Conservation (phyloP, 1,140 invertebrate species). For the Dendrolimus punctatus region DNA sequence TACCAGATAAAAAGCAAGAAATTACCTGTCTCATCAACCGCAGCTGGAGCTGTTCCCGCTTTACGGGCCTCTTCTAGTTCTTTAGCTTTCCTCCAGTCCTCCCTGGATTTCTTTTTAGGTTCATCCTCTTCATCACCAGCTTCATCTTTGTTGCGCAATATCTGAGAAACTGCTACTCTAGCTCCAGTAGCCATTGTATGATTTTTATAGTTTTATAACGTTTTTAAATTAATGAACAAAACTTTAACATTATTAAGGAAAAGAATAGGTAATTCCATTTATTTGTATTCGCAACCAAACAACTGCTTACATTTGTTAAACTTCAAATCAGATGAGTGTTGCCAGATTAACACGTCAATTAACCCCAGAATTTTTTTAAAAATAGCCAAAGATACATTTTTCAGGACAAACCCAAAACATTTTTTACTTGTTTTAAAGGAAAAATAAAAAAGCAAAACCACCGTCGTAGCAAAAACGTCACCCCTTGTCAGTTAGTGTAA, state of each 20-base stretch:
- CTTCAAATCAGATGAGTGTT: too few species aligned
- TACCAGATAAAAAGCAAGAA: neutral
- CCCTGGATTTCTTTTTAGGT: slow-evolving; percentile 91
- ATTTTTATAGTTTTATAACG: slow-evolving; percentile 5
- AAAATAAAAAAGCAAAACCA: too few species aligned
- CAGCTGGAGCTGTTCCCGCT: slow-evolving; percentile 97
- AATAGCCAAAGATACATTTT: too few species aligned
- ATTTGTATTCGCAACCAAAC: too few species aligned
- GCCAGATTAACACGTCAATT: too few species aligned
- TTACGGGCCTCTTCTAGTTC: slow-evolving; percentile 99
- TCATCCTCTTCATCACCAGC: slow-evolving; percentile 81
- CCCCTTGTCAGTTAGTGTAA: too few species aligned
- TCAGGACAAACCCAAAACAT: too few species aligned
- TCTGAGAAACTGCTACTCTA: slow-evolving; percentile 71
- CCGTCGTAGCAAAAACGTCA: too few species aligned
- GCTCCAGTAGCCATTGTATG: slow-evolving; percentile 37
- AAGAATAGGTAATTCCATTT: neutral
- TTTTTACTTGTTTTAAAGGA: too few species aligned
- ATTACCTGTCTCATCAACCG: slow-evolving; percentile 96
- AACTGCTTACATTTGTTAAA: too few species aligned
- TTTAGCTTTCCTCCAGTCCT: slow-evolving; percentile 96
- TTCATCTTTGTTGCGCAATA: slow-evolving; percentile 72
- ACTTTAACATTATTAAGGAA: neutral
- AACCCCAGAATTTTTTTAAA: too few species aligned
- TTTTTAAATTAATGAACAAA: slow-evolving; percentile 4